These are phyloP conservation scores for Manis crassicaudata DNA, from an alignment of 2,797 vertebrate genomes.

Conservation along the genomic window DNA sequence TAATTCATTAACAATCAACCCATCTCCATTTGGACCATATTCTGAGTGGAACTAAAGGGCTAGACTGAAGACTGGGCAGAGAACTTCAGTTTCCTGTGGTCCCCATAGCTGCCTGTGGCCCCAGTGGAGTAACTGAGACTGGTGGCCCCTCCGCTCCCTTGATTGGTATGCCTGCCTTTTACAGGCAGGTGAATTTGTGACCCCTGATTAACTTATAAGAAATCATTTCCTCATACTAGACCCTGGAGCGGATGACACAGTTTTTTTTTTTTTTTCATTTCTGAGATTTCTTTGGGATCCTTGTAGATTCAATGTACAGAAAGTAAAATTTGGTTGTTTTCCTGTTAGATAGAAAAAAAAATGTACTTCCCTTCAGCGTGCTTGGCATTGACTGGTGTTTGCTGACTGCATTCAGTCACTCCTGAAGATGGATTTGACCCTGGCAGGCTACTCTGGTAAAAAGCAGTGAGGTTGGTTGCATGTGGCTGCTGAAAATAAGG, in stretches of 20 bases:
- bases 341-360: background rate
- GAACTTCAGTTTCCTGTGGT: background rate
- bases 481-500: background rate
- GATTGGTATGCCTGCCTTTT: background rate
- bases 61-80: background rate
- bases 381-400: background rate
- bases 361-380: background rate
- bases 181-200: background rate
- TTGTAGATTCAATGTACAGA: background rate
- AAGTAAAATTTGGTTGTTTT: conserved; percentile 21
- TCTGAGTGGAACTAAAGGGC: background rate
- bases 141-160: background rate
- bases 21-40: background rate
- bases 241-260: background rate
- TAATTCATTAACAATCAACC: background rate
- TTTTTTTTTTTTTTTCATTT: background rate
- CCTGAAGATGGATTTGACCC: background rate
- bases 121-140: background rate
- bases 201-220: background rate
- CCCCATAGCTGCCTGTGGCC: background rate
- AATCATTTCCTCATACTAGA: background rate
- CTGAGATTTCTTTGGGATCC: background rate
- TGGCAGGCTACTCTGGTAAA: background rate
- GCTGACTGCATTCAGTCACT: background rate
- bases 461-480: background rate